Evolutionary conservation across 2,113 vertebrate genomes (phyloP), one percentile per base, ranked within the genome.

Genomic region (Prionailurus bengalensis): DNA sequence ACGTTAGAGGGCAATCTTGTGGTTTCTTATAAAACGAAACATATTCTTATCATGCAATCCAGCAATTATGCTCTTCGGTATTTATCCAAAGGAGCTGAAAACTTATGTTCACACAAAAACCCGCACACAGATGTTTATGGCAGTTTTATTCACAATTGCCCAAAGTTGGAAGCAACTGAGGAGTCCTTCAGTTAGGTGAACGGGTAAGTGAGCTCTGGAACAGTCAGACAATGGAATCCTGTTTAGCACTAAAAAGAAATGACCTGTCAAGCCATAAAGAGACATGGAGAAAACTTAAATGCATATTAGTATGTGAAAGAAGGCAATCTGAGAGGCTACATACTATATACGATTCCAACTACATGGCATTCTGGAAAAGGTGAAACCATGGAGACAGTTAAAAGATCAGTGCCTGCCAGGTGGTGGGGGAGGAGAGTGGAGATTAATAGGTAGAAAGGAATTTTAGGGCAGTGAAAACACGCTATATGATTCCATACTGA

Each of bases 381-480:
- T 45, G 65, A 45, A 53, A 53, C 4, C 63, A 39, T 45, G 27
- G 53, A 68, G 39, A 74, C 27, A 36, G 42, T n/a, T 15, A 23
- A 51, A 89, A 82, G 33, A 10, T 31, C 39, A 33, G 42, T 19
- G 14, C 1, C 15, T 27, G 27, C 33, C 13, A 8, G 27, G n/a
- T 16, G 27, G 2, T 66, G 0, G 0, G 55, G 14, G 14, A 15
- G 0, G 4, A 53, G 5, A 31, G 55, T 5, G 21, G 48, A 29
- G n/a, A 51, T 5, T 36, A 58, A 31, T 1, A 82, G 51, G 89
- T 45, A 29, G 76, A 17, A 55, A 73, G 66, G 16, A 27, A 19
- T 7, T 51, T 74, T 27, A 27, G 33, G 66, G 27, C 55, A 39
- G 13, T 74, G 78, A 53, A 39, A n/a, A 29, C 3, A 3, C 17